Conservation (phyloP, 2,888 invertebrate genomes). For the Dryobotodes eremita region DNA sequence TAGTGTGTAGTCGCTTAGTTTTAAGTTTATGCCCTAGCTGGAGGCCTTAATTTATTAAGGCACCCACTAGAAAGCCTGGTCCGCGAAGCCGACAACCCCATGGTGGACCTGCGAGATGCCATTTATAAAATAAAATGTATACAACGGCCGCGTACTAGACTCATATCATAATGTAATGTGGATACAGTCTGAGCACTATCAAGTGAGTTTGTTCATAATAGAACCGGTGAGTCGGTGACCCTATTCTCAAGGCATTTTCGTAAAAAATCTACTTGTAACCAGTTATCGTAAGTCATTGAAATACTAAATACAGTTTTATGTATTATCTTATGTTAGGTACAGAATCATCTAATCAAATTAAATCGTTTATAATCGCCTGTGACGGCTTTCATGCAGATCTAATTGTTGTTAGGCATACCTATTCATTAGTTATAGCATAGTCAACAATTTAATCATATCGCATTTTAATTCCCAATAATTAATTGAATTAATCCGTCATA, state of each 20-base stretch:
- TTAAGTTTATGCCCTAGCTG: no score
- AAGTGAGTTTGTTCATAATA: not conserved
- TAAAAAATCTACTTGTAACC: not conserved
- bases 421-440: no score
- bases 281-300: constrained; percentile 3
- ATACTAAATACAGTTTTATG: not conserved
- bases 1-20: no score
- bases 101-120: no score
- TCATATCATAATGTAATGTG: not conserved
- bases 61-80: no score
- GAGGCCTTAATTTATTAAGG: no score
- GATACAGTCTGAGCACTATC: not conserved
- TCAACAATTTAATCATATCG: not conserved
- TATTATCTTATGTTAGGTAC: not conserved
- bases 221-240: constrained; percentile 4
- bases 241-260: constrained; percentile 3
- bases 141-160: not conserved
- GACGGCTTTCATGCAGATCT: not conserved
- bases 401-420: not conserved
- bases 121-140: not conserved
- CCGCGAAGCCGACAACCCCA: no score
- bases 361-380: constrained; percentile 25
- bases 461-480: not conserved
- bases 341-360: constrained; percentile 39
- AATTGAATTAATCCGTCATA: not conserved